Percentiles rank a stretch among this genome's conserved stretches.
phyloP scores from a whole-genome alignment of 2,113 vertebrate genomes.

The Marmota monax region DNA sequence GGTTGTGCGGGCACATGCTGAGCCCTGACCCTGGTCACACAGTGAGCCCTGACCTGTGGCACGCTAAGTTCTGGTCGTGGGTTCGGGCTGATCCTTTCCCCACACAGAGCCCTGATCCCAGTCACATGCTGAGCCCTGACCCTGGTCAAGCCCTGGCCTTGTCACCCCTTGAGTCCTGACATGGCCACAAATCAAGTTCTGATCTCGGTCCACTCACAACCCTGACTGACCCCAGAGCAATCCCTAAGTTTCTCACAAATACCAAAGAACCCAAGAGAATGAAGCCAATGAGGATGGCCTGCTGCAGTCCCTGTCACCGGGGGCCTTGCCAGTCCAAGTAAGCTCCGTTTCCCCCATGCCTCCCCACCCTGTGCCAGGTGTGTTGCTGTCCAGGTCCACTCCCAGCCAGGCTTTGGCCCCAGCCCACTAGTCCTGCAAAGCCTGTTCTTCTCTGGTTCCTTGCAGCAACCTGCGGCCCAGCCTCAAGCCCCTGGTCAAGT shows the following conservation, averaged over 20 bases:
- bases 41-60: background rate
- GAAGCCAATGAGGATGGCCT: background rate
- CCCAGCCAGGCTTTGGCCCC: fast-evolving
- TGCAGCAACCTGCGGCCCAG: conserved; percentile 60
- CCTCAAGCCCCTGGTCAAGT: conserved; percentile 57
- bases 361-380: background rate
- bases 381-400: fast-evolving
- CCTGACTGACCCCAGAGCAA: background rate
- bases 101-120: background rate
- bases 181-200: background rate
- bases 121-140: background rate
- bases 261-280: background rate
- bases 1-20: background rate
- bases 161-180: background rate
- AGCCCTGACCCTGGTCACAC: background rate
- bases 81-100: background rate
- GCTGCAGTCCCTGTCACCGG: fast-evolving
- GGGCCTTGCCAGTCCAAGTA: fast-evolving
- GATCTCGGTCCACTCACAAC: background rate
- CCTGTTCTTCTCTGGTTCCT: background rate
- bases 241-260: background rate
- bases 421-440: background rate
- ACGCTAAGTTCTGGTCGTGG: background rate
- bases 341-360: fast-evolving
- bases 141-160: background rate